These are phyloP conservation scores for Lapara coniferarum DNA, from an alignment of 2,888 invertebrate genomes.

Conservation along the genomic window DNA sequence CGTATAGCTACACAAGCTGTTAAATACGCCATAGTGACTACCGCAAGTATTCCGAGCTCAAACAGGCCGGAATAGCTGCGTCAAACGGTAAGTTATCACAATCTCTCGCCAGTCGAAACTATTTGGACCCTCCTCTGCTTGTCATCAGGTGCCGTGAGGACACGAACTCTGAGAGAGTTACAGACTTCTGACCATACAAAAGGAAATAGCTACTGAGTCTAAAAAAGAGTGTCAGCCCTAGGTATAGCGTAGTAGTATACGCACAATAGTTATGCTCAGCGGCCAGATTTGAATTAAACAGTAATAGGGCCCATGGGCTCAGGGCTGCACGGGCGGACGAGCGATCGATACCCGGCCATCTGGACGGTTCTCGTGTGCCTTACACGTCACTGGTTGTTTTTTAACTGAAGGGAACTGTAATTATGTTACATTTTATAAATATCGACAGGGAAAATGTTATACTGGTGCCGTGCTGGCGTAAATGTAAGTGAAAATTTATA, in stretches of 20 bases:
- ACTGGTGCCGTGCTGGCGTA: not conserved
- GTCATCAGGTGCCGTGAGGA: no score
- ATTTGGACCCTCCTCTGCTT: no score
- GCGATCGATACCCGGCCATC: conserved; percentile 71
- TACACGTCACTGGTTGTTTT: conserved; percentile 23
- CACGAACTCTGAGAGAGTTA: no score
- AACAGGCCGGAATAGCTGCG: no score
- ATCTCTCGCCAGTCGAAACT: no score
- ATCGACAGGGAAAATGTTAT: not conserved
- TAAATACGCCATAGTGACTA: no score
- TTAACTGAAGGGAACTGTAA: not conserved
- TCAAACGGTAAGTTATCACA: no score
- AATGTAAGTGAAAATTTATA: not conserved
- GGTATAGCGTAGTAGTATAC: not conserved
- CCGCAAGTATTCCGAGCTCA: no score
- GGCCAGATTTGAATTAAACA: conserved; percentile 73
- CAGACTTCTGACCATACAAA: no score
- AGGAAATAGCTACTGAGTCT: not conserved
- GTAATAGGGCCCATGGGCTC: conserved; percentile 60
- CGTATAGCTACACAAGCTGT: no score
- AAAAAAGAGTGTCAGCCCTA: not conserved
- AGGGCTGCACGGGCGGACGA: conserved; percentile 46
- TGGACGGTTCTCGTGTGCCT: conserved; percentile 61
- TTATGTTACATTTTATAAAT: not conserved
- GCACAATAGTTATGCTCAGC: conserved; percentile 79